Evolutionary conservation across 2,888 invertebrate genomes (phyloP).

Genomic region (Eretmocerus hayati): DNA sequence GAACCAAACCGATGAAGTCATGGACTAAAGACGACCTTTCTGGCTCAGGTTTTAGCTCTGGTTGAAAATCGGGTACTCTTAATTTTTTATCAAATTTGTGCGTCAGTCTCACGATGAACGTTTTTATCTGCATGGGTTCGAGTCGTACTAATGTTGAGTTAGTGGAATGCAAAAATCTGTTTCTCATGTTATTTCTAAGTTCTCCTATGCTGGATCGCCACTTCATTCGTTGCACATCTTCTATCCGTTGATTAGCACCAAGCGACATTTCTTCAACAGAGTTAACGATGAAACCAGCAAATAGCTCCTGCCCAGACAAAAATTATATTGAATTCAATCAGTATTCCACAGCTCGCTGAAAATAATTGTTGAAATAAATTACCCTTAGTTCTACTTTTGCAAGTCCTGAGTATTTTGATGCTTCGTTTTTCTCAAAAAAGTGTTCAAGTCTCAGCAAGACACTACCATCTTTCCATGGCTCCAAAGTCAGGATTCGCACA

Average conservation of each 20-base stretch:
- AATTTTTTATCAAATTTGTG: not conserved
- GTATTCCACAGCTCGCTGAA: not conserved
- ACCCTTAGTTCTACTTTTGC: slow-evolving; percentile 28
- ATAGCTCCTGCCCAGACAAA: slow-evolving; percentile 49
- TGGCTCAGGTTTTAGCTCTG: no score
- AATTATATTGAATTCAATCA: no score
- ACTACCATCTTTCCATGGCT: slow-evolving; percentile 61
- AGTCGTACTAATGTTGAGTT: not conserved
- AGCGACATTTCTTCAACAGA: slow-evolving; percentile 60
- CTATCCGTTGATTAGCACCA: slow-evolving; percentile 60
- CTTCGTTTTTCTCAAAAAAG: slow-evolving; percentile 61
- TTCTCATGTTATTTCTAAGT: not conserved
- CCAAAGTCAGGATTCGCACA: slow-evolving; percentile 70
- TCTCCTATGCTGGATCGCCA: slow-evolving; percentile 48
- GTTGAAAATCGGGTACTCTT: no score
- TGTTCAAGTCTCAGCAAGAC: slow-evolving; percentile 74
- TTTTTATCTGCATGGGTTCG: slow-evolving; percentile 66
- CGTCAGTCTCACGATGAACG: slow-evolving; percentile 54
- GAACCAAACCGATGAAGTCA: no score
- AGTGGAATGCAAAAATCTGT: slow-evolving; percentile 2
- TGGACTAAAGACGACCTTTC: no score
- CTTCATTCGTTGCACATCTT: slow-evolving; percentile 49
- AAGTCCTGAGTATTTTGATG: slow-evolving; percentile 50
- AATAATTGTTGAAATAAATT: not conserved
- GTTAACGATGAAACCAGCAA: slow-evolving; percentile 52